Conservation (phyloP, 2,888 invertebrate species). For the Lithophane semibrunnea region DNA sequence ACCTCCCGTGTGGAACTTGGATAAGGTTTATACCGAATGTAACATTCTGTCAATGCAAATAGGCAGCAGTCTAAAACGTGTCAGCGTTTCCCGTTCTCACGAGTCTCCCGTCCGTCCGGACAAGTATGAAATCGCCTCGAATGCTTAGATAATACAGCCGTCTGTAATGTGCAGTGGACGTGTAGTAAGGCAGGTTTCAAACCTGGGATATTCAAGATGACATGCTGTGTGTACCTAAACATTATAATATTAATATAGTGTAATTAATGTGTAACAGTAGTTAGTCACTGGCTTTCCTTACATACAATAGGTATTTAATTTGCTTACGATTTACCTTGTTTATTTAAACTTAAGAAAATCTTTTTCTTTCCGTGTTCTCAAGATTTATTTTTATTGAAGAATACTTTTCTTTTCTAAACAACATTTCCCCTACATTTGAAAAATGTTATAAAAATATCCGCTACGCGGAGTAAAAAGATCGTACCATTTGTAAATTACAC, state of each 20-base stretch:
- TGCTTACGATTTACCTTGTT: constrained; percentile 23
- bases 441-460: neutral
- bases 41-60: neutral
- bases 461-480: neutral
- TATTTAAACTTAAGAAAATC: neutral
- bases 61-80: neutral
- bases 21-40: neutral
- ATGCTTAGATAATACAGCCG: neutral
- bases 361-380: neutral
- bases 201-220: constrained; percentile 25
- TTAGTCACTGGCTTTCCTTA: constrained; percentile 30
- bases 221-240: neutral
- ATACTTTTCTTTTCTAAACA: neutral
- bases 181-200: constrained; percentile 22
- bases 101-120: neutral
- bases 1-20: neutral
- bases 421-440: neutral
- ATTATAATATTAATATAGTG: constrained; percentile 14
- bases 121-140: neutral
- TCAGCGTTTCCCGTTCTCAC: neutral
- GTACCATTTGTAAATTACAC: too few relatives aligned
- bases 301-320: constrained; percentile 11
- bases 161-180: constrained; percentile 12
- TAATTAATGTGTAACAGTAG: constrained; percentile 13
- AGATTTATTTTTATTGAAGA: neutral